Conservation (phyloP, 2,888 invertebrate genomes). For the Phoronis australis region DNA sequence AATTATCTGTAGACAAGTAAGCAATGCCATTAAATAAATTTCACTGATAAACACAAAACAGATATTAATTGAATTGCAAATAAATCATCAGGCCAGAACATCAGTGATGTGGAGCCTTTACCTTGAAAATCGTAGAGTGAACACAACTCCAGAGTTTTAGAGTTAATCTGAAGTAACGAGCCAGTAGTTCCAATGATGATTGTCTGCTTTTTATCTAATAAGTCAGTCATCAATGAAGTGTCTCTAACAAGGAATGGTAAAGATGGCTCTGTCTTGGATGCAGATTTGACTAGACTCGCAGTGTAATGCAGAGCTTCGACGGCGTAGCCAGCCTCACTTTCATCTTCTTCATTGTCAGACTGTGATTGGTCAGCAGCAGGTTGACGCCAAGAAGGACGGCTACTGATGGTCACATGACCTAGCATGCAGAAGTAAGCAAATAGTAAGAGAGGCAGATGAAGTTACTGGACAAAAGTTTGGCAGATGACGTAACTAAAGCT, state of each 20-base stretch:
- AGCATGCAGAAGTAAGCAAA: not conserved
- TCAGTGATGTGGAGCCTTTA: too few relatives aligned
- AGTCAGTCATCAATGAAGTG: too few relatives aligned
- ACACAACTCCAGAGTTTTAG: conserved; percentile 30
- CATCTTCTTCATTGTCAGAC: conserved; percentile 8
- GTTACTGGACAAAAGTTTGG: too few relatives aligned
- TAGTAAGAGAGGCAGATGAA: too few relatives aligned
- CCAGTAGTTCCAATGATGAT: conserved; percentile 35
- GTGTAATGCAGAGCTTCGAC: conserved; percentile 28
- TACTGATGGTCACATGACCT: conserved; percentile 36
- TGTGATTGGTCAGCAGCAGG: conserved; percentile 4
- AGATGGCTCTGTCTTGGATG: not conserved
- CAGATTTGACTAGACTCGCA: too few relatives aligned
- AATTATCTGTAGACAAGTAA: too few relatives aligned
- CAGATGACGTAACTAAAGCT: too few relatives aligned
- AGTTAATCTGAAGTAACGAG: conserved; percentile 32
- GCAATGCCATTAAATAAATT: too few relatives aligned
- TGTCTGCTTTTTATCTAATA: too few relatives aligned
- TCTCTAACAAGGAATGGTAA: not conserved
- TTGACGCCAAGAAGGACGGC: conserved; percentile 30
- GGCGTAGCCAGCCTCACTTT: conserved; percentile 25
- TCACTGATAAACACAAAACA: too few relatives aligned
- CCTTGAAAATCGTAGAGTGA: conserved; percentile 26
- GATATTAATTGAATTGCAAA: too few relatives aligned
- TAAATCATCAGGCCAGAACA: too few relatives aligned